A percentile compares a stretch with the other conserved stretches of the same genome.
phyloP scores from a whole-genome alignment of 2,797 vertebrate genomes.

The Poecilia gillii region DNA sequence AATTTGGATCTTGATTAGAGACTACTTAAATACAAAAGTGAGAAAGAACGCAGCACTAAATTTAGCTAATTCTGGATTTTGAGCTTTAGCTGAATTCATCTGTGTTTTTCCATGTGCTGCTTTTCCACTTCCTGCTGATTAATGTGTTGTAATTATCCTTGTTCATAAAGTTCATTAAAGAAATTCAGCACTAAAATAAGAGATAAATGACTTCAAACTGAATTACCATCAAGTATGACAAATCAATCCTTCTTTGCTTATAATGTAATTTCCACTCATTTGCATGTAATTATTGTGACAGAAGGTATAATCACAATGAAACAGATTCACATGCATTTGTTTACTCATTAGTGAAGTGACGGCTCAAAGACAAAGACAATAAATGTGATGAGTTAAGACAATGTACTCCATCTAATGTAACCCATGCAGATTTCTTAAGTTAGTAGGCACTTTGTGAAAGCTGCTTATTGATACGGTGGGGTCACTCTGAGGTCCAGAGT shows the following conservation, averaged over 20 bases:
- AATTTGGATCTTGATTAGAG: not conserved
- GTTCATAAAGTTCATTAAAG: not conserved
- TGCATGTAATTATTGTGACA: not conserved
- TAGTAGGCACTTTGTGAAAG: conserved; percentile 33
- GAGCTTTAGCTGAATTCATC: not conserved
- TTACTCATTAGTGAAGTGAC: not conserved
- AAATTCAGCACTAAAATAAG: not conserved
- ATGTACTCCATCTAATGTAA: conserved; percentile 23
- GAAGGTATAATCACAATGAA: not conserved
- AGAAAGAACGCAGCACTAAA: not conserved
- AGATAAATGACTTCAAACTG: not conserved
- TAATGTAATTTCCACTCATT: not conserved
- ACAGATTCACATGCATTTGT: not conserved
- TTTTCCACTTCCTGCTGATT: not conserved
- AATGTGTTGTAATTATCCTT: not conserved
- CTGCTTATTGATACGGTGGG: conserved; percentile 25
- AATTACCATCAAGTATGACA: not conserved
- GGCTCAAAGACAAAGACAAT: conserved; percentile 10
- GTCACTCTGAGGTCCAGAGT: conserved; percentile 9
- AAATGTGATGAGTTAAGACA: conserved; percentile 12
- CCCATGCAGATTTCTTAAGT: conserved; percentile 11
- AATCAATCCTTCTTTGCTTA: not conserved
- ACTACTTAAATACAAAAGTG: not conserved
- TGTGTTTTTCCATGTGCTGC: not conserved
- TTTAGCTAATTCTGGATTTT: not conserved